Evolutionary conservation across 2,113 vertebrate species (phyloP).

Genomic region (Lepus timidus): DNA sequence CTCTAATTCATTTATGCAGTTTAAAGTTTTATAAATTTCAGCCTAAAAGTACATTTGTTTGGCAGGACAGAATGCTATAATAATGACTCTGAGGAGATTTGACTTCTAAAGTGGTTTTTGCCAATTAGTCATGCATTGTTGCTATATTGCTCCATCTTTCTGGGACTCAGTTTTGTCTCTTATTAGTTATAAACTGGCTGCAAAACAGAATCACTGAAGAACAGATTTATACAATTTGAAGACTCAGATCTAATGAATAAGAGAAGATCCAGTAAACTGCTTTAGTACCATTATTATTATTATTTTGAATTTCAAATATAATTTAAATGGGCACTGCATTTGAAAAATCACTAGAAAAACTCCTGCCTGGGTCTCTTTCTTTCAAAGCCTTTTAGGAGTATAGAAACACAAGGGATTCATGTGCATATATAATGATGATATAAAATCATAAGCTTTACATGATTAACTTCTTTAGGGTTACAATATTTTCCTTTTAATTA

Average conservation of each 20-base stretch:
- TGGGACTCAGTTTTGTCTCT: background rate
- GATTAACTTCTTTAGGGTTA: background rate
- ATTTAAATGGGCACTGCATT: background rate
- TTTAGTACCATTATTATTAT: background rate
- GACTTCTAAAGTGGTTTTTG: background rate
- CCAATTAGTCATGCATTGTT: background rate
- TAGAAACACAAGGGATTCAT: background rate
- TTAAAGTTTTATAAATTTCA: background rate
- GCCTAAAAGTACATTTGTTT: background rate
- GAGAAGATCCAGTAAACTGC: background rate
- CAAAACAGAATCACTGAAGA: background rate
- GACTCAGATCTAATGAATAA: background rate
- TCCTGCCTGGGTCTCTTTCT: background rate
- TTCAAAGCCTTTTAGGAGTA: background rate
- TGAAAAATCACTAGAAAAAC: background rate
- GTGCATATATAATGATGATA: background rate
- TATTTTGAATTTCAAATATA: background rate
- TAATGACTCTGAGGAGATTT: background rate
- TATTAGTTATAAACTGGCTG: background rate
- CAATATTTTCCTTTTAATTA: background rate
- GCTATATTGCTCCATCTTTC: background rate
- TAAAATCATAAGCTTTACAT: background rate
- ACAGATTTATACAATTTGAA: background rate
- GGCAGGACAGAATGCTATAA: background rate
- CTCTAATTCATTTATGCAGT: background rate